Base-by-base conservation (phyloP, 1,140 invertebrate genomes). In the Dendroctonus valens region DNA sequence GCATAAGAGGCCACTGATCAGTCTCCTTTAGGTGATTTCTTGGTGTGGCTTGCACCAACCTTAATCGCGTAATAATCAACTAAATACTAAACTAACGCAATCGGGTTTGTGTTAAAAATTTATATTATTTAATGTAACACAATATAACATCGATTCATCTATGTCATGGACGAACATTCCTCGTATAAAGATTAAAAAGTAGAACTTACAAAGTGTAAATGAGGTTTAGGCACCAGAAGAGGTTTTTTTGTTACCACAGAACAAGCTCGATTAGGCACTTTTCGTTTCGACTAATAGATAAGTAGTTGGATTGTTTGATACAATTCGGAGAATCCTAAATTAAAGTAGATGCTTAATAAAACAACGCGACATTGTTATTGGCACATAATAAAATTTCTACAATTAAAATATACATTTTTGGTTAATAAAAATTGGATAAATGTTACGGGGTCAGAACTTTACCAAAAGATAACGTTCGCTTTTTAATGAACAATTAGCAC, bases 351-450 rank as follows among this genome's bases (percentile, higher is more conserved):
- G 14, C 15, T 61, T 54, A 54, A 61, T 51, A 61, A 67, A 46
- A 67, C 39, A 60, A 55, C 9, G 41, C 38, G 40, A 67, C 26
- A 67, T 52, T 41, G 61, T 61, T 67, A 67, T 67, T 67, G 65
- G 65, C 65, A 68, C 66, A 62, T 59, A 51, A 59, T 53, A 59
- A 65, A 65, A 52, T 9, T 39, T 59, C 41, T 54, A 52, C 39
- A 53, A 67, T 41, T 54, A 66, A 57, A 58, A 65, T 57, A 59
- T 59, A 59, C 46, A 46, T 62, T 60, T 68, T 68, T 68, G 66
- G 66, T 68, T 62, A 68, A 57, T 52, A 39, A 37, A 57, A 57
- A 38, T 40, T 14, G 52, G 46, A 39, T 9, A 39, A 55, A 40
- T 46, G 12, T 46, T 46, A 11, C 44, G 44, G 12, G 44, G 44